Evolutionary conservation across 92 coral and sea anemone species (phyloP), one percentile per base, ranked within the genome.

Genomic region (Anthopleura xanthogrammica): DNA sequence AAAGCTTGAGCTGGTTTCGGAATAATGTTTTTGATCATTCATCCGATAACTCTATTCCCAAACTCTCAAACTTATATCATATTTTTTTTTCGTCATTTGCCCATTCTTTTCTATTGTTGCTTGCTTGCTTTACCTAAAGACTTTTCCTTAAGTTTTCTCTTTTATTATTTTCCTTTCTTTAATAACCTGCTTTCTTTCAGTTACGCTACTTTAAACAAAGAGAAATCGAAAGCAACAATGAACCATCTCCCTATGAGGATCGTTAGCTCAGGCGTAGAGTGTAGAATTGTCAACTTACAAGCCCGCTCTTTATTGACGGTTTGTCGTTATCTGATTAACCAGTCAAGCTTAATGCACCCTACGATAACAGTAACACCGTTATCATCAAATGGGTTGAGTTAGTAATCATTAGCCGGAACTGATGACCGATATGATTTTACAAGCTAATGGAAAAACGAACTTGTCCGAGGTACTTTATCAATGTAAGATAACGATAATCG

Each of bases 371-470:
- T 23, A 24, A 50, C 73, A 80, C 73, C 74, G 74, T 80, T 80
- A 80, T 80, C 83, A 60, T 41, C 13, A 60, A 72, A 80, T 80
- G 48, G 83, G 75, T 65, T 80, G 73, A 80, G 83, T 62, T 41
- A 62, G 83, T 80, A 41, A 80, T 80, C 83, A 80, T 24, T 22
- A 40, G 50, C 77, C 82, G 82, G 82, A 56, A 14, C 82, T 41
- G 41, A 3, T 72, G 64, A 48, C 52, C n/a, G 77, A 73, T 54
- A 55, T 72, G 36, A 76, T 43, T 76, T 76, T 52, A 76, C 79
- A 76, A 76, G 77, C 85, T 82, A 82, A 82, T 82, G 85, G 85
- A 82, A 82, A 41, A 82, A 82, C 85, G 77, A 82, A 82, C 48
- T 68, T 48, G 22, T 82, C 85, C n/a, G 10, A 64, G 77, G 68